Evolutionary conservation across 2,113 vertebrate species (phyloP), one percentile per base, ranked within the genome.

Genomic region (Mirza zaza): DNA sequence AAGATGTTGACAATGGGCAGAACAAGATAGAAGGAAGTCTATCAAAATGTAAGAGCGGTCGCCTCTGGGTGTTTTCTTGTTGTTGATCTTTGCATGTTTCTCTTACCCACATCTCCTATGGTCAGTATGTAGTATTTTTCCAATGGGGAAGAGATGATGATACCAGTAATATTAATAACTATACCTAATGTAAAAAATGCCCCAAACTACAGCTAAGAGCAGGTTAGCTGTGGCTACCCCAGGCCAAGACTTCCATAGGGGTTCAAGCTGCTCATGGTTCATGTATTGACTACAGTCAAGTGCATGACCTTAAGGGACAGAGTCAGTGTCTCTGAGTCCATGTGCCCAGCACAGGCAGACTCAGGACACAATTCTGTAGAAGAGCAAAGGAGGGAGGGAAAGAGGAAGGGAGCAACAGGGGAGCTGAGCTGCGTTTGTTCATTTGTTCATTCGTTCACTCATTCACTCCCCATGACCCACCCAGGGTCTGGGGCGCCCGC

Each of bases 11-110:
- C 71, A 27, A 12, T 12, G 55, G 18, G 34, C 14, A 63, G 68
- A 45, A 59, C n/a, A 55, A 39, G 36, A 21, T 0, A 42, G 59
- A 68, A 42, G 55, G 45, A 21, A 12, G 67, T 6, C 8, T 27
- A n/a, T 29, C 4, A 5, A 32, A 21, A 11, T 3, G 39, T 0
- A n/a, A 10, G 3, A 15, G 34, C 0, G n/a, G 68, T 3, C 1
- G 6, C 48, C n/a, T 85, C 77, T 9, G 42, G 8, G 34, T 20
- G 18, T 25, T 45, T 59, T 23, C n/a, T 21, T 18, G 9, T 32
- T 20, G 3, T 5, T 57, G 42, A 5, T 55, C 25, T 59, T 13
- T 1, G 17, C 9, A 0, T 23, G 25, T 25, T n/a, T 75, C 63
- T 79, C n/a, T 77, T 4, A 61, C 10, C 65, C 61, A 21, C 45